These are phyloP conservation scores for Phania funesta DNA, from an alignment of 2,888 invertebrate genomes.

Conservation along the genomic window DNA sequence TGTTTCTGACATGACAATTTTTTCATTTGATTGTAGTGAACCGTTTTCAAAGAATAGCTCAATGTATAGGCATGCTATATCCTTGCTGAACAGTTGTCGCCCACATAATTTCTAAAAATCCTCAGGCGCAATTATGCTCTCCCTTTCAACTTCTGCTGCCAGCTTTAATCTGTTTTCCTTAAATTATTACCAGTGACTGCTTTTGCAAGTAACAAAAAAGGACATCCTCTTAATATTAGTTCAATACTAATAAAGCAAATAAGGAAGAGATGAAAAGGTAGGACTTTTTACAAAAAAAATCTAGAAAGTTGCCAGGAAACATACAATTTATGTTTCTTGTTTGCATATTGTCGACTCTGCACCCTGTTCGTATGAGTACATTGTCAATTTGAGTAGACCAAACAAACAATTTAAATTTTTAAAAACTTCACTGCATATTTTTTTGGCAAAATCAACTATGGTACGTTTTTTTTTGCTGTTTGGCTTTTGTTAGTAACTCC, in stretches of 20 bases:
- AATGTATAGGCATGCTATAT: constrained; percentile 34
- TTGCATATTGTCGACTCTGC: constrained; percentile 50
- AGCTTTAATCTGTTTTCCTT: constrained; percentile 33
- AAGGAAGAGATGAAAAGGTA: constrained; percentile 30
- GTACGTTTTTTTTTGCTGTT: background rate
- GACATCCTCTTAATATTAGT: constrained; percentile 39
- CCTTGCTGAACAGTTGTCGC: constrained; percentile 18
- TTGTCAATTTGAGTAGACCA: constrained; percentile 46
- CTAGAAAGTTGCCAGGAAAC: constrained; percentile 45
- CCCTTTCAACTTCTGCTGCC: constrained; percentile 1
- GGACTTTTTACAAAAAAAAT: constrained; percentile 28
- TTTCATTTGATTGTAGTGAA: constrained; percentile 15
- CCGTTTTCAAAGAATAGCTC: background rate
- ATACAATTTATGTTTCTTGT: constrained; percentile 59
- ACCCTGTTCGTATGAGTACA: constrained; percentile 13
- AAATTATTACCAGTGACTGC: constrained; percentile 38
- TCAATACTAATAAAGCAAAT: constrained; percentile 20
- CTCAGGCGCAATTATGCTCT: constrained; percentile 8
- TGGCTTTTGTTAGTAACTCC: constrained; percentile 23
- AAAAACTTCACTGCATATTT: constrained; percentile 47
- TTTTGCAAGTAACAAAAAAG: constrained; percentile 31
- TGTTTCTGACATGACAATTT: constrained; percentile 13
- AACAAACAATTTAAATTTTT: constrained; percentile 53
- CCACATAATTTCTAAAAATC: constrained; percentile 33
- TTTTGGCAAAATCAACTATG: constrained; percentile 55